Evolutionary conservation across 2,888 invertebrate genomes (phyloP).

Genomic region (Operophtera brumata): DNA sequence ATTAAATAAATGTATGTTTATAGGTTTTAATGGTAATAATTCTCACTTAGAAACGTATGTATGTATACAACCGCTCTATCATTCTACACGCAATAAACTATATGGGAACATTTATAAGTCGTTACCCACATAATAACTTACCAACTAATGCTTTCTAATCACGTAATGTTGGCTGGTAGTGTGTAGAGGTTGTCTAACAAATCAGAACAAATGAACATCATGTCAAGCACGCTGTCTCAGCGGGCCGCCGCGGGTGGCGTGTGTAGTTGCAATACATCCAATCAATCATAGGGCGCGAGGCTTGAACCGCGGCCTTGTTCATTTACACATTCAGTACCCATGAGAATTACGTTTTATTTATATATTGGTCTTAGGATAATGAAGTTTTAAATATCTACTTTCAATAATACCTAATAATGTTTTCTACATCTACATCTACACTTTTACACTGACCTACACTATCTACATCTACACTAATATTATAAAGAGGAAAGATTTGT

Average conservation of each 20-base stretch:
- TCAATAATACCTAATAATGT: too few relatives aligned
- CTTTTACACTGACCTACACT: too few relatives aligned
- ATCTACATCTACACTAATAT: too few relatives aligned
- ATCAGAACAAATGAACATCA: slow-evolving; percentile 68
- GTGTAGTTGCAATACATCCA: slow-evolving; percentile 39
- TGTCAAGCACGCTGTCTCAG: slow-evolving; percentile 61
- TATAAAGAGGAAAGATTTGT: too few relatives aligned
- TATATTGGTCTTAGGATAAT: too few relatives aligned
- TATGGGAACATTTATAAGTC: slow-evolving; percentile 33
- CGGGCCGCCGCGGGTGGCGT: slow-evolving; percentile 42
- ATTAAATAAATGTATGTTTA: neutral
- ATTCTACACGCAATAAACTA: slow-evolving; percentile 31
- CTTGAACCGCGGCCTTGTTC: slow-evolving; percentile 1
- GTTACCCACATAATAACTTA: slow-evolving; percentile 33
- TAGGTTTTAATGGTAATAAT: neutral
- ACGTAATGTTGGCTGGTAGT: slow-evolving; percentile 52
- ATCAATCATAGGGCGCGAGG: slow-evolving; percentile 55
- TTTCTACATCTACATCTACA: too few relatives aligned
- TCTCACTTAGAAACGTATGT: slow-evolving; percentile 8
- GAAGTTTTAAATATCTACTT: too few relatives aligned
- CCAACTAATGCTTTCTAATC: slow-evolving; percentile 53
- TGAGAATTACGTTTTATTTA: too few relatives aligned
- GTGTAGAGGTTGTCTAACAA: slow-evolving; percentile 54
- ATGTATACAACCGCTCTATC: slow-evolving; percentile 16
- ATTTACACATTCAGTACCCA: neutral